phyloP scores from a whole-genome alignment of 1,140 invertebrate genomes.

The Plutomurus gul region DNA sequence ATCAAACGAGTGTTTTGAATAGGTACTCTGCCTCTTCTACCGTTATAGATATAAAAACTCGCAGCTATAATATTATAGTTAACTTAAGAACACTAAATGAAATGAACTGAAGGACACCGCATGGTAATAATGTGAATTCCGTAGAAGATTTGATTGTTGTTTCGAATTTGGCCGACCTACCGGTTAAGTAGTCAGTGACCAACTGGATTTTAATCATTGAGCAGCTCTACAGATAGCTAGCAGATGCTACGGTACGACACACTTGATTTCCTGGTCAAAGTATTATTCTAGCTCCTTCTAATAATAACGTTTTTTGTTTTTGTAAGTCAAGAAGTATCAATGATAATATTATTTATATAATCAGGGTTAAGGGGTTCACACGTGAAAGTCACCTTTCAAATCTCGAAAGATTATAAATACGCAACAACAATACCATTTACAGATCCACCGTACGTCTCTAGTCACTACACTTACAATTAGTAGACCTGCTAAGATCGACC shows the following conservation, averaged over 20 bases:
- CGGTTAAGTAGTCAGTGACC: not conserved
- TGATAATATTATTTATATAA: not conserved
- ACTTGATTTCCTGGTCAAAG: not conserved
- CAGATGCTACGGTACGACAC: not conserved
- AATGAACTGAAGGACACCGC: not conserved
- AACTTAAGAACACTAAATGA: not conserved
- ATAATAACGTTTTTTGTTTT: no score
- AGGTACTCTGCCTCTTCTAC: not conserved
- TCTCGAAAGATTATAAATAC: not conserved
- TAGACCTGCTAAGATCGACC: no score
- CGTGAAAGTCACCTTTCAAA: not conserved
- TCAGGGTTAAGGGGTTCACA: not conserved
- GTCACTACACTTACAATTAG: no score
- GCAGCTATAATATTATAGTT: not conserved
- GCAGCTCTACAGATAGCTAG: not conserved
- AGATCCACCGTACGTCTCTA: no score
- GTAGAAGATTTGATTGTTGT: not conserved
- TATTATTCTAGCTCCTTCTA: not conserved
- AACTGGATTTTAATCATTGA: not conserved
- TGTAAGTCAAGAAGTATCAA: no score
- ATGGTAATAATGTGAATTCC: not conserved
- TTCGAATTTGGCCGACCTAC: not conserved
- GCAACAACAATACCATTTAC: no score
- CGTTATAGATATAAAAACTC: not conserved
- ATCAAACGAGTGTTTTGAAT: not conserved